These are phyloP conservation scores for Bombus confusus DNA, from an alignment of 1,140 invertebrate species.

Conservation along the genomic window DNA sequence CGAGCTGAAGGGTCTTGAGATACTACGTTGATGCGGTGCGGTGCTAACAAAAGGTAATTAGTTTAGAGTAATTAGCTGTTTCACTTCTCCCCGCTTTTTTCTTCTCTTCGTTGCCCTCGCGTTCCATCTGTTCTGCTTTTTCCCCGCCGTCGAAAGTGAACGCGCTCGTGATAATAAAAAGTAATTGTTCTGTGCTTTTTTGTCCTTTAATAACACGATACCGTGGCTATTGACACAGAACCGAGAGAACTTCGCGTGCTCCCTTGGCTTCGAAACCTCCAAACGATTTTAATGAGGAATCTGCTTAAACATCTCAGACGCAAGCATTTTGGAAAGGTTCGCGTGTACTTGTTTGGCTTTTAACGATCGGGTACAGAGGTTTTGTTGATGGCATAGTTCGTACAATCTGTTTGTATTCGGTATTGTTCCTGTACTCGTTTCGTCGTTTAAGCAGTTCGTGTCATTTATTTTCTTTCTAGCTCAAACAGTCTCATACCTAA, in stretches of 20 bases:
- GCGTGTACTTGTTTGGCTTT: not conserved
- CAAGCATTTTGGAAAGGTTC: not conserved
- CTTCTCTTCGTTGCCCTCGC: not conserved
- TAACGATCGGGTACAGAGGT: not conserved
- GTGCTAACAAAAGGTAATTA: constrained; percentile 76
- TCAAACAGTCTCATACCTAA: too few species aligned
- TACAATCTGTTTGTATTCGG: not conserved
- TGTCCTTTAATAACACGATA: not conserved
- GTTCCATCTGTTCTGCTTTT: not conserved
- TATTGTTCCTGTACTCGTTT: too few species aligned
- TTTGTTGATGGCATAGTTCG: not conserved
- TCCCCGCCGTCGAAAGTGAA: constrained; percentile 20
- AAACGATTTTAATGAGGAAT: not conserved
- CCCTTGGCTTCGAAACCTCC: not conserved
- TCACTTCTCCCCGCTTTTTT: not conserved
- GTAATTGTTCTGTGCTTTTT: constrained; percentile 52
- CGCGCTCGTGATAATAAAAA: constrained; percentile 44
- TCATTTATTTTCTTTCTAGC: too few species aligned
- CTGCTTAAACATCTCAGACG: not conserved
- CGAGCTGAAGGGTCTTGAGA: constrained; percentile 3
- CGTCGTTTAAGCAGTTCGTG: too few species aligned
- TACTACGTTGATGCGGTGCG: constrained; percentile 1
- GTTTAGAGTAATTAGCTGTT: constrained; percentile 78
- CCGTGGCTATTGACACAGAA: not conserved
- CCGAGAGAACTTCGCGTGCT: not conserved